Conservation (phyloP, 2,113 vertebrate genomes). For the Tiliqua scincoides region DNA sequence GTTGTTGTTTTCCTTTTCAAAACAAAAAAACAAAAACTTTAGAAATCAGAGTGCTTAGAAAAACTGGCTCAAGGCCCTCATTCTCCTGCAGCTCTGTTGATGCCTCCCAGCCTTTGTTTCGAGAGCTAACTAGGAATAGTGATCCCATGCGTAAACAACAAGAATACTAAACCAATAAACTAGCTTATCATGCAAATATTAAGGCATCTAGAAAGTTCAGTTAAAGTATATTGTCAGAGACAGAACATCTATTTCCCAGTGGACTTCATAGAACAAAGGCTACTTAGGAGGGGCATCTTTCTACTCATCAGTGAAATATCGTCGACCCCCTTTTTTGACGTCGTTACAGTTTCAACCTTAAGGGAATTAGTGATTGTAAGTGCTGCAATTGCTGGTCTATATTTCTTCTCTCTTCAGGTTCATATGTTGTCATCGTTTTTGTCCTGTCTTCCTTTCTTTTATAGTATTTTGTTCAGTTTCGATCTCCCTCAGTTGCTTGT, state of each 20-base stretch:
- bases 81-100: slow-evolving; percentile 75
- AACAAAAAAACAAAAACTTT: slow-evolving; percentile 58
- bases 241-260: slow-evolving; percentile 98
- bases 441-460: slow-evolving; percentile 60
- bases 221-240: slow-evolving; percentile 89
- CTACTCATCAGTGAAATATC: slow-evolving; percentile 86
- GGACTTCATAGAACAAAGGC: slow-evolving; percentile 93
- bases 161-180: slow-evolving; percentile 91
- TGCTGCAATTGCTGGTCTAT: slow-evolving; percentile 85
- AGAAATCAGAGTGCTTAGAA: slow-evolving; percentile 79
- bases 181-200: slow-evolving; percentile 99
- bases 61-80: slow-evolving; percentile 73
- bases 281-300: slow-evolving; percentile 86
- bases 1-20: slow-evolving; percentile 65
- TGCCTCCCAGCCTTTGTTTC: slow-evolving; percentile 81
- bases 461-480: slow-evolving; percentile 63
- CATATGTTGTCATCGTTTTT: slow-evolving; percentile 68
- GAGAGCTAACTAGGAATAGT: slow-evolving; percentile 91
- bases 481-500: slow-evolving; percentile 91
- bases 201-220: slow-evolving; percentile 99
- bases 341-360: slow-evolving; percentile 78
- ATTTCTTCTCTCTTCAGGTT: slow-evolving; percentile 80
- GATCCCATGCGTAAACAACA: slow-evolving; percentile 90
- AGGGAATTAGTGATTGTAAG: slow-evolving; percentile 84
- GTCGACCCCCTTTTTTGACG: slow-evolving; percentile 74